These are phyloP conservation scores for Trachelus tabidus DNA, from an alignment of 2,888 invertebrate species.

Conservation along the genomic window DNA sequence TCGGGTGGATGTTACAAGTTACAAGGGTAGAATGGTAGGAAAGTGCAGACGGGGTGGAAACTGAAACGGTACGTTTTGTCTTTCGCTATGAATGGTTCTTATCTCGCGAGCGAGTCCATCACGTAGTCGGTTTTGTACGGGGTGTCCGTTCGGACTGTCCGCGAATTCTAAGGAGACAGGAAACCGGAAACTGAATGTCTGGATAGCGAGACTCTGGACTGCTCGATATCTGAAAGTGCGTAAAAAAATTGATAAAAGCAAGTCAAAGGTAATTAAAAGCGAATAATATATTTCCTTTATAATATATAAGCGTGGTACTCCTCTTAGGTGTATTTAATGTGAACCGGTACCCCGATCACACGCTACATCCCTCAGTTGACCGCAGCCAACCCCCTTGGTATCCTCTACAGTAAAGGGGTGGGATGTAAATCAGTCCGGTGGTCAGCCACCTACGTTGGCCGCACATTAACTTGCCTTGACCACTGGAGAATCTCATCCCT, in stretches of 20 bases:
- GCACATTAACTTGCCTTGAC: constrained; percentile 62
- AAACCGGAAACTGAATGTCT: constrained; percentile 60
- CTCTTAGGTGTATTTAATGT: constrained; percentile 48
- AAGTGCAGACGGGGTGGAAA: constrained; percentile 10
- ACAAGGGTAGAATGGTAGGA: not conserved
- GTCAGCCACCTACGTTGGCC: constrained; percentile 58
- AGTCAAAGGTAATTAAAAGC: not conserved
- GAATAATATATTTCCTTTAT: not conserved
- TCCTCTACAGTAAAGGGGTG: constrained; percentile 52
- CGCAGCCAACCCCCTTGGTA: constrained; percentile 44
- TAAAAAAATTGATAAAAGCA: not conserved
- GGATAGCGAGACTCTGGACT: constrained; percentile 39
- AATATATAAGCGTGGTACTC: constrained; percentile 1
- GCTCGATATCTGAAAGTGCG: not conserved
- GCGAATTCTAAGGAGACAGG: constrained; percentile 63
- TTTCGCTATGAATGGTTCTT: constrained; percentile 57
- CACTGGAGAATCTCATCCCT: constrained; percentile 23
- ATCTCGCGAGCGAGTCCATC: constrained; percentile 54
- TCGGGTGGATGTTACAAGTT: not conserved
- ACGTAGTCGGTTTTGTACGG: constrained; percentile 39
- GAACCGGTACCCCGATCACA: constrained; percentile 52
- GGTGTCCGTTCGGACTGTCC: constrained; percentile 49
- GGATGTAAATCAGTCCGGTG: constrained; percentile 65
- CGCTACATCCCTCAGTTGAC: constrained; percentile 60
- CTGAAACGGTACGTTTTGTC: constrained; percentile 56